These are phyloP conservation scores for Drosophila kanapiae DNA, from an alignment of 1,140 invertebrate species.

Conservation along the genomic window DNA sequence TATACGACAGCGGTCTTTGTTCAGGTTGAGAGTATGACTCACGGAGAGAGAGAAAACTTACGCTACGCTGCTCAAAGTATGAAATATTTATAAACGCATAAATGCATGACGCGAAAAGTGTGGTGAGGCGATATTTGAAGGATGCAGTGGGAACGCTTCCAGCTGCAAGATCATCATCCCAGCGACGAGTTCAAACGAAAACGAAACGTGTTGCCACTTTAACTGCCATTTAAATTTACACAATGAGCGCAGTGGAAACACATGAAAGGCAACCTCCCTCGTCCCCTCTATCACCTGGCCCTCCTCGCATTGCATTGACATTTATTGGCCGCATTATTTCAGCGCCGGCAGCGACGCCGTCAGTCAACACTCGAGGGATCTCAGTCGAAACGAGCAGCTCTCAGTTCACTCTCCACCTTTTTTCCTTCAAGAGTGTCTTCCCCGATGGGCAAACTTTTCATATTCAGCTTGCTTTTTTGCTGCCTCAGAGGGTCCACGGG, in stretches of 20 bases:
- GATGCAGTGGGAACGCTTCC: constrained; percentile 22
- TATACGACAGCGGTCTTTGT: constrained; percentile 62
- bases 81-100: constrained; percentile 82
- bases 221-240: constrained; percentile 83
- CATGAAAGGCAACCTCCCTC: constrained; percentile 57
- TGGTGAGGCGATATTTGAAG: constrained; percentile 4
- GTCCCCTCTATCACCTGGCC: constrained; percentile 4
- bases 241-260: constrained; percentile 66
- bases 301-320: constrained; percentile 61
- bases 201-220: constrained; percentile 81
- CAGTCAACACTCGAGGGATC: constrained; percentile 76
- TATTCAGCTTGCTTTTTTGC: constrained; percentile 30
- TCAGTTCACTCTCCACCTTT: constrained; percentile 5
- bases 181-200: constrained; percentile 74
- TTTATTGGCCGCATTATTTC: constrained; percentile 84
- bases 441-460: constrained; percentile 51
- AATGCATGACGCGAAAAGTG: constrained; percentile 45
- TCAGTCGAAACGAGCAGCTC: constrained; percentile 47
- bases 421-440: constrained; percentile 40
- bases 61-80: constrained; percentile 60
- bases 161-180: constrained; percentile 51
- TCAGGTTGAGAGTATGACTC: constrained; percentile 68
- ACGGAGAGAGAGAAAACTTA: constrained; percentile 55
- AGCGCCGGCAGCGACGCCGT: constrained; percentile 64
- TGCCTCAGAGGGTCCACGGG: constrained; percentile 7